Evolutionary conservation across 2,888 invertebrate genomes (phyloP).

Genomic region (Sericinus montela): DNA sequence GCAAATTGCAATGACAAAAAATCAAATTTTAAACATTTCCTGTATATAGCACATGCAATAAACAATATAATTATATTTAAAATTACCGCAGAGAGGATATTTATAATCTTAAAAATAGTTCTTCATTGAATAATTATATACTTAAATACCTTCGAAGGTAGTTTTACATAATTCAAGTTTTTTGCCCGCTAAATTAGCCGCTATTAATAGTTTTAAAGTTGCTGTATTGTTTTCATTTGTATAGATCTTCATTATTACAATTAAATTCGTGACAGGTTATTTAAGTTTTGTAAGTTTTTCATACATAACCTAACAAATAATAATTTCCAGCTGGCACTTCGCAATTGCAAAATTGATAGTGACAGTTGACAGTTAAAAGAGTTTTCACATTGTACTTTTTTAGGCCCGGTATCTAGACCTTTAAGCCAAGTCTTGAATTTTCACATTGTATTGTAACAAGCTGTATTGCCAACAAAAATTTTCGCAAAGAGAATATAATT

Average conservation of each 20-base stretch:
- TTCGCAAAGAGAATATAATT: no score
- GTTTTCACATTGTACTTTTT: no score
- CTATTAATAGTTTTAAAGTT: conserved; percentile 85
- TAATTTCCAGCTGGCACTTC: not conserved
- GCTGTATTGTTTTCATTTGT: conserved; percentile 89
- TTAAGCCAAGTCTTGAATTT: no score
- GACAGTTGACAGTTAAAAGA: no score
- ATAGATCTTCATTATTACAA: conserved; percentile 82
- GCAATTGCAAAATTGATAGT: no score
- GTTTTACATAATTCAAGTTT: conserved; percentile 78
- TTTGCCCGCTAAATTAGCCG: conserved; percentile 82
- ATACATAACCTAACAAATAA: conserved; percentile 15
- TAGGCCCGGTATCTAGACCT: no score
- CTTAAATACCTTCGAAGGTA: conserved; percentile 78
- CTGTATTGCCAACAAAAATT: no score
- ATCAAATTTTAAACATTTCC: not conserved
- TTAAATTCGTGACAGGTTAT: conserved; percentile 15
- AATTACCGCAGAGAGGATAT: not conserved
- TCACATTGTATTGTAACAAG: no score
- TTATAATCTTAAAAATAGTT: not conserved
- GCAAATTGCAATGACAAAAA: no score
- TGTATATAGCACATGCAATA: not conserved
- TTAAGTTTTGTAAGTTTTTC: conserved; percentile 13
- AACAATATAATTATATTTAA: not conserved
- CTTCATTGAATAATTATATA: not conserved